Evolutionary conservation across 2,113 vertebrate genomes (phyloP), one percentile per base, ranked within the genome.

Genomic region (Irena cyanogastra): DNA sequence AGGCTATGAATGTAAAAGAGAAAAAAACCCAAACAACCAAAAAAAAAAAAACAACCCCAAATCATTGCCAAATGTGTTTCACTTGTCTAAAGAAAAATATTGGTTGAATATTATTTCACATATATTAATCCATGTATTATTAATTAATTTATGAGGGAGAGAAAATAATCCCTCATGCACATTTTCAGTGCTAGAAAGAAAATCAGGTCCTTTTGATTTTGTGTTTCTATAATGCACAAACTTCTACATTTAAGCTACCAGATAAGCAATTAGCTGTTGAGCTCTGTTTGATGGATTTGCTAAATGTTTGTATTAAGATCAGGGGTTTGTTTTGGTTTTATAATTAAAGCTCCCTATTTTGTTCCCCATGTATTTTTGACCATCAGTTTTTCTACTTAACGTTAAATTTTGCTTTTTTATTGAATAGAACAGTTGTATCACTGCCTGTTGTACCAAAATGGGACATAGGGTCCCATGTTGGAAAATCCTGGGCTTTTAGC

Each of bases 341-440:
- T 63, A 41, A 74, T 47, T 18, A 9, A 35, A 52, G 6, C 41
- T 42, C 17, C 14, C 39, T 33, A 3, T 33, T 82, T 12, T 6
- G 28, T 52, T 84, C 14, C 30, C 5, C 35, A 13, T 19, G 12
- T 50, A 10, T 11, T 91, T 85, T 59, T 78, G n/a, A 10, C 20
- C 10, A 24, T 14, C 24, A 11, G 15, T 85, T 88, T 70, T 74
- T 31, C 16, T 26, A 8, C 47, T 53, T 33, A 22, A 24, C 21
- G 53, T 14, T 17, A 37, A 7, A 1, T 19, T 78, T 89, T 75
- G 1, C 6, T 16, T 39, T 87, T 54, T 52, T n/a, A 11, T 53
- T 30, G 18, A 15, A 12, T 68, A 0, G 13, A 16, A 24, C 1
- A 1, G 6, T 50, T 42, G 3, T 8, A 6, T 26, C 1, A 0